These are phyloP conservation scores for Drosophila athabasca DNA, from an alignment of 1,140 invertebrate genomes.

Conservation along the genomic window DNA sequence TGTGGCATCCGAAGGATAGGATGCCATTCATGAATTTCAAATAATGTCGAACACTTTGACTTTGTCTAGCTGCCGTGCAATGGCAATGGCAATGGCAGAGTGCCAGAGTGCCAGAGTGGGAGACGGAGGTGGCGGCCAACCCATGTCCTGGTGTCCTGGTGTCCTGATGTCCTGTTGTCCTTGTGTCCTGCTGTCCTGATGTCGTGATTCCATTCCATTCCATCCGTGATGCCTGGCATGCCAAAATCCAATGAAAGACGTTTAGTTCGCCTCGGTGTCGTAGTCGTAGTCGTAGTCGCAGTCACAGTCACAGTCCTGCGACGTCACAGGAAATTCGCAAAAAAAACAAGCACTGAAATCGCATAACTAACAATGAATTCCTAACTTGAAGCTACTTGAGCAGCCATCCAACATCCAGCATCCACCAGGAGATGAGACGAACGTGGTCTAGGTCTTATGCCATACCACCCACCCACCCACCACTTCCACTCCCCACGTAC, in stretches of 20 bases:
- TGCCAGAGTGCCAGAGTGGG: conserved; percentile 4
- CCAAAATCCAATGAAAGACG: conserved; percentile 81
- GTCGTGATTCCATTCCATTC: conserved; percentile 73
- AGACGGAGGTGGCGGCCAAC: too few species aligned
- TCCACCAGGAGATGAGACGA: conserved; percentile 53
- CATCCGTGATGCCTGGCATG: conserved; percentile 71
- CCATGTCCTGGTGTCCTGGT: too few species aligned
- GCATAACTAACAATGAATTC: conserved; percentile 82
- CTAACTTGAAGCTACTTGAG: conserved; percentile 80
- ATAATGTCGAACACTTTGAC: conserved; percentile 82
- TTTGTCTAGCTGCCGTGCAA: conserved; percentile 72
- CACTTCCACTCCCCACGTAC: conserved; percentile 36
- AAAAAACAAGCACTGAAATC: conserved; percentile 83
- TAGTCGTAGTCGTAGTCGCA: too few species aligned
- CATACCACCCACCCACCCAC: too few species aligned
- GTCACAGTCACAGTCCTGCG: too few species aligned
- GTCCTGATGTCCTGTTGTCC: too few species aligned
- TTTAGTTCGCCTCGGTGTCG: conserved; percentile 69
- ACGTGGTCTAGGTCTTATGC: conserved; percentile 56
- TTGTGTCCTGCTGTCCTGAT: conserved; percentile 3
- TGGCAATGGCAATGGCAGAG: conserved; percentile 50
- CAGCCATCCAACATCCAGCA: conserved; percentile 54
- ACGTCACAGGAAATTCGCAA: conserved; percentile 71
- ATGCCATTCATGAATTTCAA: conserved; percentile 80
- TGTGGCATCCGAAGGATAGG: conserved; percentile 34